A percentile compares a stretch with the other conserved stretches of the same genome.
Evolutionary conservation across 1,140 invertebrate species (phyloP).

Genomic region (Magallana angulata): DNA sequence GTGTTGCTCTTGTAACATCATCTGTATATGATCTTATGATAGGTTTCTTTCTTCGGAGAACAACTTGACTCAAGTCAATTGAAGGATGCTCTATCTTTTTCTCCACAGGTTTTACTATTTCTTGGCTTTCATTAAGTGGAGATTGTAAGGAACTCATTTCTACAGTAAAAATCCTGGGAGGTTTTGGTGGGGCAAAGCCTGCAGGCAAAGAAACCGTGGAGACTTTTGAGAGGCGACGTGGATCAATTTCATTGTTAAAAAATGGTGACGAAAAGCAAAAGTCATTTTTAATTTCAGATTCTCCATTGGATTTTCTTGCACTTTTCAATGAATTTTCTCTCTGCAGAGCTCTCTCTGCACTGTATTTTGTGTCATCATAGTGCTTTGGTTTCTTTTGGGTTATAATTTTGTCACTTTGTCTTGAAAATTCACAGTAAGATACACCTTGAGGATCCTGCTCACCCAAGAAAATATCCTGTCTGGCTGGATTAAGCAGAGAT

Average conservation of each 20-base stretch:
- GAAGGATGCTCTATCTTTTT: background rate
- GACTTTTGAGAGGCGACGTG: background rate
- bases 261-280: background rate
- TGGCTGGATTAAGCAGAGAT: background rate
- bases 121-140: constrained; percentile 16
- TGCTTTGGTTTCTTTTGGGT: background rate
- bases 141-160: constrained; percentile 28
- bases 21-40: background rate
- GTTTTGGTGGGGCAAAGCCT: constrained; percentile 33
- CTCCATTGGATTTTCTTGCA: constrained; percentile 5
- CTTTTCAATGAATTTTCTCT: constrained; percentile 8
- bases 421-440: constrained; percentile 17
- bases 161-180: constrained; percentile 32
- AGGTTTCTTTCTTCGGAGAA: background rate
- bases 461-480: constrained; percentile 1
- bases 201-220: constrained; percentile 35
- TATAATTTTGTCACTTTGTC: constrained; percentile 17
- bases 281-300: background rate
- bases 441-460: constrained; percentile 35
- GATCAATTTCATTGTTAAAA: constrained; percentile 10
- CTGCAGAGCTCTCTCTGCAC: constrained; percentile 6
- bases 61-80: constrained; percentile 31
- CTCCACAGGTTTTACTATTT: constrained; percentile 14
- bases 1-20: background rate
- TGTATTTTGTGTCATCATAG: background rate